A percentile compares a stretch with the other conserved stretches of the same genome.
phyloP scores from a whole-genome alignment of 2,113 vertebrate species.

The Danio rerio region DNA sequence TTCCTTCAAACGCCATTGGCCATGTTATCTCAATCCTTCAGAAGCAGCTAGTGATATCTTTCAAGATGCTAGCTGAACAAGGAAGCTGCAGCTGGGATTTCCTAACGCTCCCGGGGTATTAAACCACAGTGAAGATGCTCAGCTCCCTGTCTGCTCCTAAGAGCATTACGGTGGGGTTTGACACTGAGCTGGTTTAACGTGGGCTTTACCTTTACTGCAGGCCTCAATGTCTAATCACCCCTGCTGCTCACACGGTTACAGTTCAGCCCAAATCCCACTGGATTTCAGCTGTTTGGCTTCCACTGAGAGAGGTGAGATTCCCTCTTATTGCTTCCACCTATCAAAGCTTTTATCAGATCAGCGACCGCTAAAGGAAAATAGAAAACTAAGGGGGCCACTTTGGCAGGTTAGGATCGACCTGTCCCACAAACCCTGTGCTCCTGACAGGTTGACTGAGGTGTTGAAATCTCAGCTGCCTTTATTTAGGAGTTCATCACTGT shows the following conservation, averaged over 20 bases:
- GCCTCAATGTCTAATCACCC: conserved; percentile 44
- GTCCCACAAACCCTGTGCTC: conserved; percentile 29
- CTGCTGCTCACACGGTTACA: conserved; percentile 29
- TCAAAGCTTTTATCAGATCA: conserved; percentile 44
- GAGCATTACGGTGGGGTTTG: conserved; percentile 32
- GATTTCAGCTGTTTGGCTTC: conserved; percentile 53
- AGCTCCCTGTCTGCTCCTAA: conserved; percentile 26
- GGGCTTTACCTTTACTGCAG: conserved; percentile 52
- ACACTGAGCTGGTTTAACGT: conserved; percentile 49
- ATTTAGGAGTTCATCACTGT: not conserved
- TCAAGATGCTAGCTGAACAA: not conserved
- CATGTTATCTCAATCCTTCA: not conserved
- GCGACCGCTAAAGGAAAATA: conserved; percentile 20
- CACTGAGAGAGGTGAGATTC: conserved; percentile 35
- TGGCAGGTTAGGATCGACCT: conserved; percentile 24
- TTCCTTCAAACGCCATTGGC: not conserved
- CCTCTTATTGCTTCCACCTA: conserved; percentile 55
- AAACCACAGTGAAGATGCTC: conserved; percentile 24
- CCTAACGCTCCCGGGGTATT: conserved; percentile 7
- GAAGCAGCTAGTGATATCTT: conserved; percentile 16
- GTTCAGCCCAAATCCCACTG: conserved; percentile 40
- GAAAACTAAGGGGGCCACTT: conserved; percentile 43
- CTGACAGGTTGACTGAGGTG: conserved; percentile 18
- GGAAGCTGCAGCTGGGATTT: not conserved
- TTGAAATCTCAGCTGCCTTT: not conserved